Evolutionary conservation across 2,797 vertebrate species (phyloP), one percentile per base, ranked within the genome.

Genomic region (Sternotherus odoratus): DNA sequence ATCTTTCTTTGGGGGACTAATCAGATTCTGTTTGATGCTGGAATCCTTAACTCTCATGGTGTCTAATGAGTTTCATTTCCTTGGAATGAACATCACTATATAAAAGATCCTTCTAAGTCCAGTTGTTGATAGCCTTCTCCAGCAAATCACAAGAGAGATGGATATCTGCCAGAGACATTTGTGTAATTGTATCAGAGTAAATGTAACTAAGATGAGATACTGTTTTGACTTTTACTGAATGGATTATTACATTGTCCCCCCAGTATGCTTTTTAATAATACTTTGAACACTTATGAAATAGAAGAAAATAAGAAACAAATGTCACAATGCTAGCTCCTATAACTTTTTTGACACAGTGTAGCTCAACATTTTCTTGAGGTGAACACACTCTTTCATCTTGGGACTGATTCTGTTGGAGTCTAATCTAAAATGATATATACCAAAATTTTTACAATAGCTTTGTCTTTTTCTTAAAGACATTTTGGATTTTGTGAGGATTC

Each of bases 291-390:
- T 92, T 21, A 13, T 79, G 83, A 72, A 21, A 9, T 83, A 74
- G 50, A 74, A 60, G 13, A 91, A 80, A 66, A 17, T 53, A 57
- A 66, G 26, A 50, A 63, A 72, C 9, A 23, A 84, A 75, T 66
- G 26, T 82, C 46, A 56, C n/a, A 85, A 28, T 21, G 12, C 5
- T 30, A 79, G 33, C 8, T 93, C 36, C 69, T 75, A 86, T 28
- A 79, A 46, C 15, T 83, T 0, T 0, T 0, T 13, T 33, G 33
- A 3, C 17, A 10, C 83, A 30, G 24, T 79, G 21, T 30, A 63
- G 5, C 82, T 90, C 43, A 79, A 72, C 8, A 6, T 17, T 86
- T 89, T 15, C 43, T 93, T 85, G 69, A 8, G 39, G 50, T 28
- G 75, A 26, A 24, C 0, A 1, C 33, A 1, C 3, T 66, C 77